Base-by-base conservation (phyloP, 2,888 invertebrate species). In the Aphodius sticticus region DNA sequence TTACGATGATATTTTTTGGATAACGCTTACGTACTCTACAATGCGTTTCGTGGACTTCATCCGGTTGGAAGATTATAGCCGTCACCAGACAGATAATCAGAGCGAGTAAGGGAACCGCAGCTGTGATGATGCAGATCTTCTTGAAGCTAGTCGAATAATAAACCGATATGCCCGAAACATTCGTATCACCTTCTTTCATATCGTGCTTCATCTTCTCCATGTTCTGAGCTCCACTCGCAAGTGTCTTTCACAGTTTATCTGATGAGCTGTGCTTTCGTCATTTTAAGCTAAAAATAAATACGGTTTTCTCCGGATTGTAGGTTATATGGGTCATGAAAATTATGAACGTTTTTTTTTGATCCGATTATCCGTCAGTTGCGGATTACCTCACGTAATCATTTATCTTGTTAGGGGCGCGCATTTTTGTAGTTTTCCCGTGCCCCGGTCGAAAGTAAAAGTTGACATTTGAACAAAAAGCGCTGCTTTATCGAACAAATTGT, bases 31-130 rank as follows among this genome's bases (percentile, higher is more conserved):
- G 93, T 91, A 98, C 98, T 90, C 94, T 94, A 92, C 97, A 97
- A 90, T 97, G 96, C 84, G 97, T 97, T 92, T 97, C 97, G 88
- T 97, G 97, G 87, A 97, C 96, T 90, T 97, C 96, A 91, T 97
- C 96, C 90, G 94, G 94, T 90, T 97, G 96, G 90, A 96, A 97
- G 88, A 97, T 93, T 88, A 96, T 95, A 82, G 97, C 97, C 84
- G 96, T 95, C 88, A 96, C 91, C 89, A 97, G 96, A 91, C 97
- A 97, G 89, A 95, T 92, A 87, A 96, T 91, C 87, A 98, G 92
- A 86, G 96, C 95, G 87, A 95, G 91, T 87, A 97, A 92, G 83
- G 97, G 97, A 90, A 97, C 93, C 87, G 95, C 94, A 81, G 97
- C 95, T 79, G 97, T 96, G 84, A 95, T 91, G 84, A 96, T 90